These are phyloP conservation scores for Crotalus helleri DNA, from an alignment of 2,113 vertebrate species.

Conservation along the genomic window DNA sequence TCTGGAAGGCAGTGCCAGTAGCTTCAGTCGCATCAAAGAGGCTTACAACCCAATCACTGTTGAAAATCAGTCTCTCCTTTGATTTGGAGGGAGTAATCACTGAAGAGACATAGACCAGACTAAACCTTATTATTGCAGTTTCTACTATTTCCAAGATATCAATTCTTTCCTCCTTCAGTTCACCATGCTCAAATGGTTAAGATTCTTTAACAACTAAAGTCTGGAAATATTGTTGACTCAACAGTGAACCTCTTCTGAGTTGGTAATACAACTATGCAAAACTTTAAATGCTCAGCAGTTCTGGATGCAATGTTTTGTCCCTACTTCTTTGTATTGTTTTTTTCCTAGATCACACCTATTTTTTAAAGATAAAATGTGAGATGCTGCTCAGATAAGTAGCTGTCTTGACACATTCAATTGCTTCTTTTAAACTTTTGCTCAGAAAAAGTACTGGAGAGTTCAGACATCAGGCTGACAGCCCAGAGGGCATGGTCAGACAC, in stretches of 20 bases:
- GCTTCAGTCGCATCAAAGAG: neutral
- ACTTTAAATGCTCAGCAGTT: neutral
- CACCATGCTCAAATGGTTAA: neutral
- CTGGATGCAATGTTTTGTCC: neutral
- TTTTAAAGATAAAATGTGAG: neutral
- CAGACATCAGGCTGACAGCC: neutral
- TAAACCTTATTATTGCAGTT: neutral
- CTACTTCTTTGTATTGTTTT: neutral
- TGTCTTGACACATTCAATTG: accelerated
- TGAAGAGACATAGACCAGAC: neutral
- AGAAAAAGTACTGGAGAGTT: neutral
- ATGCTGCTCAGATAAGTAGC: accelerated
- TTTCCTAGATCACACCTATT: neutral
- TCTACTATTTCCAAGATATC: neutral
- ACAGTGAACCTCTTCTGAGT: accelerated
- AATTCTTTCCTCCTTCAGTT: neutral
- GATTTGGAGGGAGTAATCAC: neutral
- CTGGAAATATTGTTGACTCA: neutral
- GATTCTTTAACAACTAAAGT: neutral
- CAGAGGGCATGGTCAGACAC: too few species aligned
- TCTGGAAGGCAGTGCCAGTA: neutral
- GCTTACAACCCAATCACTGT: neutral
- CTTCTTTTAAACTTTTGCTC: neutral
- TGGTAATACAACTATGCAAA: neutral
- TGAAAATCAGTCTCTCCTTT: neutral